Evolutionary conservation across 2,888 invertebrate genomes (phyloP).

Genomic region (Dolomedes plantarius): DNA sequence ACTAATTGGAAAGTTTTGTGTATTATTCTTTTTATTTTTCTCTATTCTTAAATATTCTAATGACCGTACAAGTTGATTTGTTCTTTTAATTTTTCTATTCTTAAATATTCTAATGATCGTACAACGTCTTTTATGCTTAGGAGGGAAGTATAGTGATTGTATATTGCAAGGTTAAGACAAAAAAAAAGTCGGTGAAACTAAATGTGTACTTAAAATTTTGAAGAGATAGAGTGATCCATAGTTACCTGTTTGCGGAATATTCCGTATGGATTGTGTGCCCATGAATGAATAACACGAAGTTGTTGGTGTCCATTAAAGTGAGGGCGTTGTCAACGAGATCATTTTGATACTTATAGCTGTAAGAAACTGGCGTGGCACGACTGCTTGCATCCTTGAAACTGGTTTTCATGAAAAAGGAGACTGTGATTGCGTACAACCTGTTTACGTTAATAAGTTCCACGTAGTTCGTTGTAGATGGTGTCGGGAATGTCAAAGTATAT

Average conservation of each 20-base stretch:
- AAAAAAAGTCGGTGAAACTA: too few relatives aligned
- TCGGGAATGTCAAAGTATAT: conserved; percentile 32
- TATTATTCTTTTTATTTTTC: too few relatives aligned
- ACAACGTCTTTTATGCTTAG: too few relatives aligned
- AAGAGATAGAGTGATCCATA: too few relatives aligned
- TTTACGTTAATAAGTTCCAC: conserved; percentile 25
- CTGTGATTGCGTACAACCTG: conserved; percentile 45
- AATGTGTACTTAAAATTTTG: too few relatives aligned
- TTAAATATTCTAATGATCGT: too few relatives aligned
- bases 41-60: too few relatives aligned
- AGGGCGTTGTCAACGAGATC: conserved; percentile 49
- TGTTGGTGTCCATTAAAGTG: conserved; percentile 41
- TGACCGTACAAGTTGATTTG: too few relatives aligned
- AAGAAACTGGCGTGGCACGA: conserved; percentile 61
- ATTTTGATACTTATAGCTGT: conserved; percentile 33
- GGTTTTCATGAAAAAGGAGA: conserved; percentile 57
- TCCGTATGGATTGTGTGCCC: conserved; percentile 40
- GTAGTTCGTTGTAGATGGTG: conserved; percentile 40
- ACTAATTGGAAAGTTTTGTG: too few relatives aligned
- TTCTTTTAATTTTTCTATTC: too few relatives aligned
- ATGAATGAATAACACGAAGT: conserved; percentile 51
- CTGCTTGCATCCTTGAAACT: not conserved
- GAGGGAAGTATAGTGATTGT: too few relatives aligned
- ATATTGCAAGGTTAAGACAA: too few relatives aligned
- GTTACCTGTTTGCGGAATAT: conserved; percentile 56